These are phyloP conservation scores for Hyaena hyaena DNA, from an alignment of 2,113 vertebrate species.

Conservation along the genomic window DNA sequence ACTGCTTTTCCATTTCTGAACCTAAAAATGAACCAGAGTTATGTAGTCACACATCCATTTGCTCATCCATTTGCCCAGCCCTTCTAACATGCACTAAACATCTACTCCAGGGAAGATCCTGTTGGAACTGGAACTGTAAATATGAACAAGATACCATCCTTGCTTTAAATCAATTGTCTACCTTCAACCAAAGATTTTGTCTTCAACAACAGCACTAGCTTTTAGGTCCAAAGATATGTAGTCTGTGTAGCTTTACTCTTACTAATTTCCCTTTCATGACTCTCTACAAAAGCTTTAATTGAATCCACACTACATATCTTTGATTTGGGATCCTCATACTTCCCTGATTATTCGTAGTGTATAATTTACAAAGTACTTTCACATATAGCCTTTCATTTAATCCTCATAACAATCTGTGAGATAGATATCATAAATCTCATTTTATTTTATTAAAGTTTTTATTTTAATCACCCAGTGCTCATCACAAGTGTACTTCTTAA, in stretches of 20 bases:
- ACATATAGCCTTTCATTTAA: neutral
- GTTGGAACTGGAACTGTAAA: neutral
- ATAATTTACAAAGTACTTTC: conserved; percentile 24
- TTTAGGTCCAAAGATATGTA: neutral
- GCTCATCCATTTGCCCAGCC: neutral
- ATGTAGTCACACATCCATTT: neutral
- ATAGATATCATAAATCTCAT: neutral
- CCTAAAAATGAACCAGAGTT: neutral
- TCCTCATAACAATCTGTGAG: neutral
- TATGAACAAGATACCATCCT: neutral
- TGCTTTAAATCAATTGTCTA: neutral
- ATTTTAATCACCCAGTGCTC: neutral
- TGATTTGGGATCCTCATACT: neutral
- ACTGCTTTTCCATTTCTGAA: neutral
- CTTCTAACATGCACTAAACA: neutral
- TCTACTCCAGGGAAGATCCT: neutral
- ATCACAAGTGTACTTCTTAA: neutral
- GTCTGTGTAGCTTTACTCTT: neutral
- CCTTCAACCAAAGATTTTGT: neutral
- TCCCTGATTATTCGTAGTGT: neutral
- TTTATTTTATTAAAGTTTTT: neutral
- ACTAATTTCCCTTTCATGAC: conserved; percentile 8
- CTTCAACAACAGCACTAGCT: neutral
- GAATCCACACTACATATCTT: neutral
- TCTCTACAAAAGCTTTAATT: neutral